These are phyloP conservation scores for Holotrichia oblita DNA, from an alignment of 1,140 invertebrate species.

Conservation along the genomic window DNA sequence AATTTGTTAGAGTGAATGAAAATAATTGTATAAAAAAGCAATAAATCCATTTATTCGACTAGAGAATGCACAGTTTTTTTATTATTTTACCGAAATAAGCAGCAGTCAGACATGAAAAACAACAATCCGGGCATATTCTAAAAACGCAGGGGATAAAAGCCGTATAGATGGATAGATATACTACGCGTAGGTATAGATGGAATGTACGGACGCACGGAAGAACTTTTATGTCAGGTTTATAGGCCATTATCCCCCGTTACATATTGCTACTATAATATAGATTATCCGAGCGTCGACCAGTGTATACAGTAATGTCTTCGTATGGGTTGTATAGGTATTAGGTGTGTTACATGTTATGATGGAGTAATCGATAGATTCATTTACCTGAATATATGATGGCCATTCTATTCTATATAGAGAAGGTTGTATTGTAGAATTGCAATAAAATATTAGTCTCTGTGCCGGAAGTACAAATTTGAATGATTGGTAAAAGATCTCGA, in stretches of 20 bases:
- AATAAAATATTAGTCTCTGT: too few relatives aligned
- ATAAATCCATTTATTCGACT: too few relatives aligned
- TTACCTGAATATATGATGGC: background rate
- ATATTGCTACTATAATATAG: slow-evolving; percentile 29
- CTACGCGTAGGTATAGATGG: background rate
- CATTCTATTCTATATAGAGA: background rate
- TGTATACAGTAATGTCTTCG: background rate
- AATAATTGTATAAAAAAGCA: too few relatives aligned
- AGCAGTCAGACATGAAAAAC: background rate
- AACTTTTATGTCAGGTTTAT: slow-evolving; percentile 1
- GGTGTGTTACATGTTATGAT: slow-evolving; percentile 2
- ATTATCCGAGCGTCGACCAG: background rate
- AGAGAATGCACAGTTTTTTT: too few relatives aligned
- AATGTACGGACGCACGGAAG: background rate
- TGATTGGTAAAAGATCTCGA: too few relatives aligned
- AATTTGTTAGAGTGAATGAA: too few relatives aligned
- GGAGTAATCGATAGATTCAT: slow-evolving; percentile 18
- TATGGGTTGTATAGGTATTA: background rate
- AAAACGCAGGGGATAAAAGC: background rate
- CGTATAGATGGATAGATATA: background rate
- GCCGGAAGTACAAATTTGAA: too few relatives aligned
- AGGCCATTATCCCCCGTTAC: slow-evolving; percentile 25
- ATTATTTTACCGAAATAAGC: too few relatives aligned
- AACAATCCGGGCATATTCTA: background rate
- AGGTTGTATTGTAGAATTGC: background rate